Evolutionary conservation across 1,140 invertebrate genomes (phyloP).

Genomic region (Aphis gossypii): DNA sequence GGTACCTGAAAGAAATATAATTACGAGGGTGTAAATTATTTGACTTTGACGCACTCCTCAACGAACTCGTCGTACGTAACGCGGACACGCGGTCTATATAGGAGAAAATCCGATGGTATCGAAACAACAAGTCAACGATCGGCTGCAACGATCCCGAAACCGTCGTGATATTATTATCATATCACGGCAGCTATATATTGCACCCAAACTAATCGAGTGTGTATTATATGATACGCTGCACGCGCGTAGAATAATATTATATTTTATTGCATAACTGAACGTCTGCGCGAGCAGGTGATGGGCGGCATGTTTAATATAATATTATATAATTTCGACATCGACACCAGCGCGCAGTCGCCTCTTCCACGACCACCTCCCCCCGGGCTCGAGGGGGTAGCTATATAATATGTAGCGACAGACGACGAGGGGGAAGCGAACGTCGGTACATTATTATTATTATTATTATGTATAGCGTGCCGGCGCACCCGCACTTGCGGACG

Average conservation of each 20-base stretch:
- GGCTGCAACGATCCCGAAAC: too few species aligned
- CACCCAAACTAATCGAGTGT: too few species aligned
- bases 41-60: neutral
- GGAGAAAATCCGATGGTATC: neutral
- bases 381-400: neutral
- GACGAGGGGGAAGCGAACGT: neutral
- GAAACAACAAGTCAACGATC: too few species aligned
- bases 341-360: neutral
- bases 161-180: too few species aligned
- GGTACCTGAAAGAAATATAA: neutral
- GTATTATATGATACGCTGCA: too few species aligned
- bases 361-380: neutral
- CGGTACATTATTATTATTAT: constrained; percentile 4
- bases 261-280: neutral
- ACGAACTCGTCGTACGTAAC: neutral
- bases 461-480: neutral
- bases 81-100: too few species aligned
- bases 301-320: neutral
- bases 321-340: constrained; percentile 32
- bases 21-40: neutral
- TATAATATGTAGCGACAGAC: neutral
- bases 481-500: neutral
- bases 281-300: neutral
- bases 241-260: neutral
- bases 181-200: too few species aligned